Evolutionary conservation across 1,140 invertebrate species (phyloP).

Genomic region (Hetaerina americana): DNA sequence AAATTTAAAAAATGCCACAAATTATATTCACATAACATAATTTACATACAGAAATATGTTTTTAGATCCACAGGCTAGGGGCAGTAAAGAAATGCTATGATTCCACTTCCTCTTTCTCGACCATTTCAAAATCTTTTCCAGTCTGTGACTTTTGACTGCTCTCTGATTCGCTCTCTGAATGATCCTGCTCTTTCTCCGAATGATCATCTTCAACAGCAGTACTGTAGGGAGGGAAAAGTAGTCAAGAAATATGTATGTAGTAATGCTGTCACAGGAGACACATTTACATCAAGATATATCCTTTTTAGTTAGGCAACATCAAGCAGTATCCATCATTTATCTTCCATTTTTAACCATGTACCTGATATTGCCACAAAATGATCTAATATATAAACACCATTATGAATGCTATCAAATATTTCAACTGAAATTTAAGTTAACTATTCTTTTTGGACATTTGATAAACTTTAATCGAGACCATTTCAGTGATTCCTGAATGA

Average conservation of each 20-base stretch:
- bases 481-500: too few relatives aligned
- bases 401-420: too few relatives aligned
- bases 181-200: slow-evolving; percentile 14
- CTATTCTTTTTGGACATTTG: too few relatives aligned
- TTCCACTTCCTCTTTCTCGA: slow-evolving; percentile 46
- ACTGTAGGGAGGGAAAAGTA: neutral
- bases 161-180: slow-evolving; percentile 47
- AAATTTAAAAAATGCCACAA: neutral
- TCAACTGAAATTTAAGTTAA: too few relatives aligned
- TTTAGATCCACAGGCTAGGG: neutral
- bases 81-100: slow-evolving; percentile 18
- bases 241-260: neutral
- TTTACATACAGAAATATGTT: neutral
- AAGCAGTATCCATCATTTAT: too few relatives aligned
- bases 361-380: too few relatives aligned
- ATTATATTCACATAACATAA: neutral
- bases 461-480: too few relatives aligned
- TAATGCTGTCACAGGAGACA: too few relatives aligned
- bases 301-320: too few relatives aligned
- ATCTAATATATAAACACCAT: too few relatives aligned
- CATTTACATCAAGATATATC: too few relatives aligned
- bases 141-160: slow-evolving; percentile 59
- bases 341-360: too few relatives aligned
- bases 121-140: slow-evolving; percentile 67
- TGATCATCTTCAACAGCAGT: slow-evolving; percentile 1